Base-by-base conservation (phyloP, 1,140 invertebrate species). In the Gonatopus flavifemur region DNA sequence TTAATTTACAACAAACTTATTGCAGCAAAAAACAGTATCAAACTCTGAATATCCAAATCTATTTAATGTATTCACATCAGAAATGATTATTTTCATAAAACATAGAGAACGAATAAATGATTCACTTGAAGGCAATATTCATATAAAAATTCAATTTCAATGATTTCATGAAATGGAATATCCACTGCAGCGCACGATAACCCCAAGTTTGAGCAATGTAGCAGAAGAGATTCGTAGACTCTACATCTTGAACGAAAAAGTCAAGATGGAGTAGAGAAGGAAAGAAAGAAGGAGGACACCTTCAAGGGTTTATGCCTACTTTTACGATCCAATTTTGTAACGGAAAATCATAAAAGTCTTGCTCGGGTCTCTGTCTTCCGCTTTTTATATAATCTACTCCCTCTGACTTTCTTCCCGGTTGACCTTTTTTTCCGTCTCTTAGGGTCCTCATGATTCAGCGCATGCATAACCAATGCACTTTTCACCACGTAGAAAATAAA, bases 321-420 rank as follows among this genome's bases (percentile, higher is more conserved):
- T 56, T 59, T 59, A 59, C 49, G 49, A 59, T 53, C 54, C 54
- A 57, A 53, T 53, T 54, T 57, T 55, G 55, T 49, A 50, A 52
- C 37, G 50, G 21, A 28, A 42, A 53, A 48, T 48, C 31, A 43
- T 41, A 53, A 53, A 40, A 40, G 37, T 28, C 25, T 28, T 12
- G 12, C 25, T 12, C 25, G 12, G 6, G 25, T 28, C 12, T 6
- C 25, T 28, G 6, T 12, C 6, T 12, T 28, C 6, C 25, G 25
- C 6, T 6, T 28, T 28, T 28, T 12, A 28, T 12, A 6, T 28
- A 28, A 12, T 33, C 4, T 15, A 5, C 32, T 13, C 32, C 6
- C 15, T 7, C 19, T 22, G 20, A 19, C 46, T 9, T 37, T 13
- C 24, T n/a, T n/a, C 19, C 32, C 19, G 36, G 22, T 41, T 41